Conservation (phyloP, 1,140 invertebrate species). For the Brachionus rubens region DNA sequence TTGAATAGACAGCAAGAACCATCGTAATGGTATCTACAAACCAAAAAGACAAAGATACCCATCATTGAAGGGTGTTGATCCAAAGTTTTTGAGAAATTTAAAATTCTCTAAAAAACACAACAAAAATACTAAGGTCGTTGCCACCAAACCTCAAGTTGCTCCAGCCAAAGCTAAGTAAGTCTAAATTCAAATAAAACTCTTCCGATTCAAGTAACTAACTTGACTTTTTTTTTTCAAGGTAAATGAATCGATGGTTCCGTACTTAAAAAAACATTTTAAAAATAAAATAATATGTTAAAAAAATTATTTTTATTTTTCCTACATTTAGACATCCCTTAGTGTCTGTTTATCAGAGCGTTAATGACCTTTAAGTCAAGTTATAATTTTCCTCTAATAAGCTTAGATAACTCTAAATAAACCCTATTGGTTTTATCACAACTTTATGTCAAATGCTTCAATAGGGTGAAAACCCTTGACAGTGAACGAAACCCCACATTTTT, state of each 20-base stretch:
- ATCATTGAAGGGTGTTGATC: slow-evolving; percentile 33
- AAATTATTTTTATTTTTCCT: not conserved
- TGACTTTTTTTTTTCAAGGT: slow-evolving; percentile 1
- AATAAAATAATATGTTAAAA: slow-evolving; percentile 17
- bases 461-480: no score
- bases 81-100: slow-evolving; percentile 37
- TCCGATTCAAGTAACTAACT: not conserved
- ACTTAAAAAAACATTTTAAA: not conserved
- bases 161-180: slow-evolving; percentile 5
- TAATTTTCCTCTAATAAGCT: no score
- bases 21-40: slow-evolving; percentile 29
- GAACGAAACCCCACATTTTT: no score
- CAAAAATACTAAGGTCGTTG: slow-evolving; percentile 6
- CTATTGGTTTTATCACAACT: no score
- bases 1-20: slow-evolving; percentile 35
- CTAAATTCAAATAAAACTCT: not conserved
- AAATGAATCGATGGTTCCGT: not conserved
- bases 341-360: no score
- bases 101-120: slow-evolving; percentile 37
- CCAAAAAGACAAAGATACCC: slow-evolving; percentile 34
- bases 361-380: no score
- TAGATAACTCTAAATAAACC: no score
- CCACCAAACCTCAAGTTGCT: no score
- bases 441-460: no score
- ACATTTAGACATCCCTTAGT: no score